Conservation (phyloP, 2,797 vertebrate species). For the Protonibea diacanthus region DNA sequence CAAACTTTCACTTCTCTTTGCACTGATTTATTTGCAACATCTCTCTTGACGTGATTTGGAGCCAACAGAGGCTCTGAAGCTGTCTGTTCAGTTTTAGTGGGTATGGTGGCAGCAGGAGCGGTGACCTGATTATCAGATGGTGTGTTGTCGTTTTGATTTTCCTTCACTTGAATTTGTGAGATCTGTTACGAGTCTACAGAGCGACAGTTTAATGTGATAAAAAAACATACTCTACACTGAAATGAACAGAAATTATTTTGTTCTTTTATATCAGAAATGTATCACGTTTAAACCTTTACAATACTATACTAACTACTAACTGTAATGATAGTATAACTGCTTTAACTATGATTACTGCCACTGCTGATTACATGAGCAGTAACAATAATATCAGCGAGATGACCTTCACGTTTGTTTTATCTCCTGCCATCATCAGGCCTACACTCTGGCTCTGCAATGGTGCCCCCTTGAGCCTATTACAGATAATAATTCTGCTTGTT, state of each 20-base stretch:
- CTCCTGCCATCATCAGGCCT: background rate
- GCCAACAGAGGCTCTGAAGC: background rate
- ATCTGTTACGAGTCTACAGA: background rate
- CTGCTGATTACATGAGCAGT: background rate
- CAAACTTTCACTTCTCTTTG: background rate
- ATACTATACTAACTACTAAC: background rate
- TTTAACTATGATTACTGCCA: background rate
- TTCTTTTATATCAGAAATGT: background rate
- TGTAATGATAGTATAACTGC: background rate
- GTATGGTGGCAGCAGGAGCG: background rate
- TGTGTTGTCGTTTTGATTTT: background rate
- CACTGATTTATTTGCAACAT: background rate
- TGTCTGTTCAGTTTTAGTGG: background rate
- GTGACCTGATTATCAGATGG: background rate
- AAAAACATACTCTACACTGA: background rate
- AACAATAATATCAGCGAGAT: slow-evolving; percentile 6
- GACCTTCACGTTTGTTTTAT: slow-evolving; percentile 17
- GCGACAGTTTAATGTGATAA: background rate
- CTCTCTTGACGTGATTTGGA: background rate
- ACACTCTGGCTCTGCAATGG: slow-evolving; percentile 54
- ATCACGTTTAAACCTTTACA: background rate
- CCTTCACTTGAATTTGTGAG: background rate
- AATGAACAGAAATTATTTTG: background rate
- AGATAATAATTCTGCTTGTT: slow-evolving; percentile 20
- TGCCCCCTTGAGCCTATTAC: slow-evolving; percentile 72